phyloP scores from a whole-genome alignment of 2,113 vertebrate genomes.

The Apeltes quadracus region DNA sequence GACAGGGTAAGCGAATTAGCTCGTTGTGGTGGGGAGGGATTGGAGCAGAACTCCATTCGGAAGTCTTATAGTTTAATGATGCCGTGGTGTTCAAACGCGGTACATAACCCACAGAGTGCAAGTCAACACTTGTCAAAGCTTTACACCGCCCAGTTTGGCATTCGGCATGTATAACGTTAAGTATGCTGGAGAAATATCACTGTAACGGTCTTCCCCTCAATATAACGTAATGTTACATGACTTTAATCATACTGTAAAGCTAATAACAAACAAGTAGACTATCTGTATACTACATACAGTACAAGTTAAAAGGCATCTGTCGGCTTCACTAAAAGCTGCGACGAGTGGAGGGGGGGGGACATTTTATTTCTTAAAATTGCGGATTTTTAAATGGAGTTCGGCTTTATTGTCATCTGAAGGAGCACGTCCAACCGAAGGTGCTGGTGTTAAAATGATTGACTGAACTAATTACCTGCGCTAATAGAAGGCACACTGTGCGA shows the following conservation, averaged over 20 bases:
- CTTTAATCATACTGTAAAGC: not conserved
- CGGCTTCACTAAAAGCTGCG: not conserved
- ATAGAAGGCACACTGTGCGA: not conserved
- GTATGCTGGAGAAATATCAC: not conserved
- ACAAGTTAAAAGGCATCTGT: not conserved
- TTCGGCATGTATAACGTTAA: not conserved
- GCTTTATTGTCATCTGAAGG: not conserved
- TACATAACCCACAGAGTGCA: not conserved
- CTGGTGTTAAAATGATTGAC: no score
- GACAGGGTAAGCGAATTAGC: conserved; percentile 74
- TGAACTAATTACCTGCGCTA: not conserved
- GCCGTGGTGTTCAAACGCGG: fast-evolving
- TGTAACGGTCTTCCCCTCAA: not conserved
- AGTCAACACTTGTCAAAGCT: not conserved
- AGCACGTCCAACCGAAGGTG: no score
- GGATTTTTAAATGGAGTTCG: not conserved
- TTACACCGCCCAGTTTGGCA: fast-evolving
- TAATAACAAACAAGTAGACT: not conserved
- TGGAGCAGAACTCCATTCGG: not conserved
- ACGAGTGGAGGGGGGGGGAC: no score
- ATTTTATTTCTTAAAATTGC: not conserved
- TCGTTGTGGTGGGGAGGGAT: not conserved
- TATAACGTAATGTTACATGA: no score
- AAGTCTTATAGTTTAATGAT: not conserved
- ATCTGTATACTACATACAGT: not conserved